phyloP scores from a whole-genome alignment of 2,113 vertebrate genomes.

The Eleginops maclovinus region DNA sequence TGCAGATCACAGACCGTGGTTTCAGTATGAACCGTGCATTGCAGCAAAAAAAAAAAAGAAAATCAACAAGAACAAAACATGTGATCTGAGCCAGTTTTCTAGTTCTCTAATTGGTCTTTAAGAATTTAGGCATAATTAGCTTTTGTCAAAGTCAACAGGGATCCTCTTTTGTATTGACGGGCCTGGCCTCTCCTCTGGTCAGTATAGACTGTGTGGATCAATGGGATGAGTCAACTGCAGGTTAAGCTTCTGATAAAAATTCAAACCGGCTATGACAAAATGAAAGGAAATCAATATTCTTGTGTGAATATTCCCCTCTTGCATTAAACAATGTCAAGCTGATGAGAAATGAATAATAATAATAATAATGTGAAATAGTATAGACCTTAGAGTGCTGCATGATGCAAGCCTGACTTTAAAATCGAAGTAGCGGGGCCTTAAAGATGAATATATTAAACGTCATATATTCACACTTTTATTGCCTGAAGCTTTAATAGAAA shows the following conservation, averaged over 20 bases:
- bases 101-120: slow-evolving; percentile 37
- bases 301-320: slow-evolving; percentile 28
- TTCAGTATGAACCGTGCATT: neutral
- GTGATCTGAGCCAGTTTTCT: slow-evolving; percentile 25
- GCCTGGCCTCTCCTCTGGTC: slow-evolving; percentile 38
- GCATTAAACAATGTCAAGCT: neutral
- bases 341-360: slow-evolving; percentile 20
- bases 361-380: neutral
- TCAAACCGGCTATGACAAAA: slow-evolving; percentile 34
- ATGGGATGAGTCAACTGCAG: slow-evolving; percentile 62
- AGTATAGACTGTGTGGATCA: slow-evolving; percentile 45
- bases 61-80: too few relatives aligned
- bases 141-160: slow-evolving; percentile 43
- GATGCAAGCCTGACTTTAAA: slow-evolving; percentile 16
- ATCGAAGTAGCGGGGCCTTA: neutral
- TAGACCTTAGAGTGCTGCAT: neutral
- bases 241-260: slow-evolving; percentile 53
- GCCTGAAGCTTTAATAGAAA: slow-evolving; percentile 77
- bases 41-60: slow-evolving; percentile 3
- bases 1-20: neutral
- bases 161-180: slow-evolving; percentile 39
- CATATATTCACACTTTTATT: neutral
- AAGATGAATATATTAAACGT: neutral
- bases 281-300: slow-evolving; percentile 55
- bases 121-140: slow-evolving; percentile 47